These are phyloP conservation scores for Phaetusa simplex DNA, from an alignment of 2,113 vertebrate species.

Conservation along the genomic window DNA sequence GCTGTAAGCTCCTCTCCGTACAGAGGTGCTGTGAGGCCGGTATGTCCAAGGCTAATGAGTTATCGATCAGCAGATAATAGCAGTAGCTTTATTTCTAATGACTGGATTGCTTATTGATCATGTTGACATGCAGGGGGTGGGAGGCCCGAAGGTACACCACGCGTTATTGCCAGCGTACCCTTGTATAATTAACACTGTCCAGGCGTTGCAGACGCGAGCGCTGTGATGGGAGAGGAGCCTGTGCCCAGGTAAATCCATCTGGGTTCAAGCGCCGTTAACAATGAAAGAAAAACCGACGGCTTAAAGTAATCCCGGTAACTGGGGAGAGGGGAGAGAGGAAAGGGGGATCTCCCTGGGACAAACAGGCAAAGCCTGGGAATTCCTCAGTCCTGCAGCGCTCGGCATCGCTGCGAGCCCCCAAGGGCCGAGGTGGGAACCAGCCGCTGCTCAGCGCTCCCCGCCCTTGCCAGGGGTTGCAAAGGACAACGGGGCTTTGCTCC, in stretches of 20 bases:
- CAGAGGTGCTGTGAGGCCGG: neutral
- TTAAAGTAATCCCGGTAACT: neutral
- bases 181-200: neutral
- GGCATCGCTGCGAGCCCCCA: neutral
- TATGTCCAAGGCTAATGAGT: neutral
- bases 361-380: neutral
- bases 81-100: conserved; percentile 51
- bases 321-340: neutral
- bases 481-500: neutral
- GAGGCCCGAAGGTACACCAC: neutral
- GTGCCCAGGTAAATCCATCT: neutral
- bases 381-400: neutral
- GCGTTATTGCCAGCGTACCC: neutral
- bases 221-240: neutral
- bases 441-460: rapidly evolving
- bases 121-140: rapidly evolving
- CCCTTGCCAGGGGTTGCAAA: neutral
- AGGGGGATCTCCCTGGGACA: neutral
- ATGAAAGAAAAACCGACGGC: neutral
- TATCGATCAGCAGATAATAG: conserved; percentile 43
- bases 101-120: conserved; percentile 35
- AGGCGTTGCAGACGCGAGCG: neutral
- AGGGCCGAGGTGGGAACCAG: neutral
- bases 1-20: neutral
- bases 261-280: neutral